A percentile compares a stretch with the other conserved stretches of the same genome.
phyloP scores from a whole-genome alignment of 92 coral and sea anemone species.

The Desmophyllum pertusum region DNA sequence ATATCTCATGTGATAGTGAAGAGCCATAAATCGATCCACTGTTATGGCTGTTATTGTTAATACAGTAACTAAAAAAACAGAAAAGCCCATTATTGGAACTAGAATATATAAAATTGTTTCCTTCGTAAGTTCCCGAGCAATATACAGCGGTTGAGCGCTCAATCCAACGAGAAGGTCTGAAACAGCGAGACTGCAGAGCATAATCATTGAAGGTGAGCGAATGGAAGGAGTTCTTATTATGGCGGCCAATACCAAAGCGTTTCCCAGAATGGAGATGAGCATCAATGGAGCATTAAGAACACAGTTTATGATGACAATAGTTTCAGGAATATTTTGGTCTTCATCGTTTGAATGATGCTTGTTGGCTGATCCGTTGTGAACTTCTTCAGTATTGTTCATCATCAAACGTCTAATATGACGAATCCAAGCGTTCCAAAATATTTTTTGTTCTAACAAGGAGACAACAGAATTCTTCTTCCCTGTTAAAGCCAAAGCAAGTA shows the following conservation, averaged over 20 bases:
- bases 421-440: too few species aligned
- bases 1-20: constrained; percentile 17
- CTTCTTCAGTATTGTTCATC: too few species aligned
- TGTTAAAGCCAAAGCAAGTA: too few species aligned
- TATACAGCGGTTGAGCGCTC: too few species aligned
- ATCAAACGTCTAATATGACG: too few species aligned
- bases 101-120: background rate
- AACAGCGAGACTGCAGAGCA: constrained; percentile 16
- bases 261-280: constrained; percentile 12
- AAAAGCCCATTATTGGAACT: background rate
- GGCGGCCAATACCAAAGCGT: constrained; percentile 6
- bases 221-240: constrained; percentile 2
- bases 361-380: too few species aligned
- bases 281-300: constrained; percentile 14
- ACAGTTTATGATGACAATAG: constrained; percentile 3
- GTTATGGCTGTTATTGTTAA: background rate
- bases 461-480: too few species aligned
- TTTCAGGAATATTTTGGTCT: too few species aligned
- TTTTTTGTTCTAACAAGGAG: too few species aligned
- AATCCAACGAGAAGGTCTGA: constrained; percentile 23
- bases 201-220: constrained; percentile 9
- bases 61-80: background rate
- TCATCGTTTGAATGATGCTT: too few species aligned
- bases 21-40: constrained; percentile 16
- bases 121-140: background rate